Evolutionary conservation across 2,113 vertebrate species (phyloP).

Genomic region (Myotis brandtii): DNA sequence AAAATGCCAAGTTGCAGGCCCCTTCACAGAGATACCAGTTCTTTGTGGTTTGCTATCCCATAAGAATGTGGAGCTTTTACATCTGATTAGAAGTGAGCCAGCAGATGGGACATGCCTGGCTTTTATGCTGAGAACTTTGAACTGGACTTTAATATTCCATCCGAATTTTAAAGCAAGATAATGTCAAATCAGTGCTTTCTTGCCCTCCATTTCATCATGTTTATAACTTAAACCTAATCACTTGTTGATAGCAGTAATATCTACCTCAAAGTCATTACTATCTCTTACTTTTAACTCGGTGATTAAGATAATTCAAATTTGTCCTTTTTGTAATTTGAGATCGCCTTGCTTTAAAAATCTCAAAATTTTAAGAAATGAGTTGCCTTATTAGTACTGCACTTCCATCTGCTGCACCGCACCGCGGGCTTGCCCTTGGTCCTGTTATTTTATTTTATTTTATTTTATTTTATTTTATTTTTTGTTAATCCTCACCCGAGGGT

Average conservation of each 20-base stretch:
- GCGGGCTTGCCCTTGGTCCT: background rate
- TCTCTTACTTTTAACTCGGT: background rate
- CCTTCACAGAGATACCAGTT: background rate
- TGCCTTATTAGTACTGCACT: background rate
- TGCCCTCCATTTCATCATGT: background rate
- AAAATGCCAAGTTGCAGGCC: background rate
- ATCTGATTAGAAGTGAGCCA: background rate
- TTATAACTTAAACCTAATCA: background rate
- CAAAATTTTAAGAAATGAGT: background rate
- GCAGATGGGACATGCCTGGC: background rate
- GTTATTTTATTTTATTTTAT: background rate
- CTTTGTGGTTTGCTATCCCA: background rate
- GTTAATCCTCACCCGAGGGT: too few species aligned
- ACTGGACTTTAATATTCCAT: background rate
- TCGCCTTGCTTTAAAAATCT: background rate
- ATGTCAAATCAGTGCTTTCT: background rate
- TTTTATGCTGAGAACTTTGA: conserved; percentile 29
- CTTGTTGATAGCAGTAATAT: background rate
- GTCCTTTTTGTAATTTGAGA: background rate
- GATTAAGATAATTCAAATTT: background rate
- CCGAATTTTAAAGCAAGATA: conserved; percentile 6
- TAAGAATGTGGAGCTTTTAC: background rate
- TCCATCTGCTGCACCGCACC: background rate
- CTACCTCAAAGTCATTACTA: conserved; percentile 19
- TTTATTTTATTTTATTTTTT: too few species aligned